These are phyloP conservation scores for Diachasma alloeum DNA, from an alignment of 1,140 invertebrate genomes.

Conservation along the genomic window DNA sequence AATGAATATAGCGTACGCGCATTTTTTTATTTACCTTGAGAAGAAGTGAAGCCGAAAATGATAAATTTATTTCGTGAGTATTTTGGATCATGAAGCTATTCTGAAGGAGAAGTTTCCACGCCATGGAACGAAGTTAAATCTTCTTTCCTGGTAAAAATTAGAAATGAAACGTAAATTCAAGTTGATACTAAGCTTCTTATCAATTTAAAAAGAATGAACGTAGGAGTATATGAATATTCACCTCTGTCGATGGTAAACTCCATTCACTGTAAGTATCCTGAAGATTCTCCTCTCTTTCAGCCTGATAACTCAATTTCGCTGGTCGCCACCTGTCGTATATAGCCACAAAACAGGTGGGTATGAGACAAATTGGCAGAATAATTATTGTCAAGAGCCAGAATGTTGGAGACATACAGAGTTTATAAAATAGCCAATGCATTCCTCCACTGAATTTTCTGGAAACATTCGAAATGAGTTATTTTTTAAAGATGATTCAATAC, in stretches of 20 bases:
- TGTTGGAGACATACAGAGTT: constrained; percentile 66
- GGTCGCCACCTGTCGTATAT: constrained; percentile 44
- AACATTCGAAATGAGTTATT: constrained; percentile 7
- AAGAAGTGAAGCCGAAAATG: not conserved
- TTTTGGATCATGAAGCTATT: not conserved
- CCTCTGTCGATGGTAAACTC: constrained; percentile 8
- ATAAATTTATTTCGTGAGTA: not conserved
- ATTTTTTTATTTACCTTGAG: constrained; percentile 1
- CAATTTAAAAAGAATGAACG: too few relatives aligned
- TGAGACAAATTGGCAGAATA: constrained; percentile 65
- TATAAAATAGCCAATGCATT: constrained; percentile 70
- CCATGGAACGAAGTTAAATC: constrained; percentile 33
- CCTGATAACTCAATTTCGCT: constrained; percentile 28
- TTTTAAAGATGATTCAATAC: not conserved
- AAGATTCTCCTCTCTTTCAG: constrained; percentile 9
- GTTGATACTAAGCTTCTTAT: too few relatives aligned
- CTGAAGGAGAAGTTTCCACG: constrained; percentile 24
- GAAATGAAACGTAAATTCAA: too few relatives aligned
- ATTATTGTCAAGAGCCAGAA: constrained; percentile 72
- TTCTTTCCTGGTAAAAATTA: not conserved
- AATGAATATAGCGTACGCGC: not conserved
- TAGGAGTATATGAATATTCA: not conserved
- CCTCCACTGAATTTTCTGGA: constrained; percentile 69
- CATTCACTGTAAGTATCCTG: constrained; percentile 19
- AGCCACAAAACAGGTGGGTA: constrained; percentile 68